Conservation (phyloP, 2,113 vertebrate genomes). For the Oncorhynchus nerka region DNA sequence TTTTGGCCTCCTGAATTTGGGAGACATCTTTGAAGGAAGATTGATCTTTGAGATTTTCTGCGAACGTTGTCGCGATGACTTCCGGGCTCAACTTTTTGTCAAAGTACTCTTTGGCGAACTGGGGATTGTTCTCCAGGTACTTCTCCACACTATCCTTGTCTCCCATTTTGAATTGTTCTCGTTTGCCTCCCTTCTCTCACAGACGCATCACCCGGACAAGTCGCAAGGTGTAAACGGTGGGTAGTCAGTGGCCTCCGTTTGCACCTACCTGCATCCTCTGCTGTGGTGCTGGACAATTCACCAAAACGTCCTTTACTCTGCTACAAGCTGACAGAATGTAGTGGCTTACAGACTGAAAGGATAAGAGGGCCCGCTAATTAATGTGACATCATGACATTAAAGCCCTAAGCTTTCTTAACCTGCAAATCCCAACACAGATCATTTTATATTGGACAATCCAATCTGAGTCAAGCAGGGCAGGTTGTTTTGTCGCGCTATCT, state of each 20-base stretch:
- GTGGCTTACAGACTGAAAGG: conserved; percentile 85
- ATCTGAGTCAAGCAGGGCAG: conserved; percentile 29
- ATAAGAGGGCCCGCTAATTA: conserved; percentile 86
- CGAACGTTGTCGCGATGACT: conserved; percentile 76
- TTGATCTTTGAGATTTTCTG: conserved; percentile 65
- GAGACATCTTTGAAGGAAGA: conserved; percentile 83
- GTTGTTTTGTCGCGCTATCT: background rate
- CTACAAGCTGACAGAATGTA: conserved; percentile 73
- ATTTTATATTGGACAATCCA: conserved; percentile 74
- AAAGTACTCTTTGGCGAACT: conserved; percentile 94
- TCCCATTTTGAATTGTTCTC: conserved; percentile 73
- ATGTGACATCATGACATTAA: conserved; percentile 90
- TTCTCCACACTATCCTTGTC: conserved; percentile 91
- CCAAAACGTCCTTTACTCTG: conserved; percentile 63
- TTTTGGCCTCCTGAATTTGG: conserved; percentile 78
- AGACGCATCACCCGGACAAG: conserved; percentile 70
- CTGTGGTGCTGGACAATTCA: conserved; percentile 58
- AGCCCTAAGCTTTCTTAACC: conserved; percentile 85
- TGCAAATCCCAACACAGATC: conserved; percentile 81
- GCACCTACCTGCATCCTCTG: conserved; percentile 56
- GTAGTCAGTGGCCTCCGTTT: conserved; percentile 52
- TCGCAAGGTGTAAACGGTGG: conserved; percentile 14
- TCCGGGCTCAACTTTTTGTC: conserved; percentile 83
- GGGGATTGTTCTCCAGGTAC: conserved; percentile 91
- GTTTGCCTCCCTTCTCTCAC: conserved; percentile 40